These are phyloP conservation scores for Muscicapa comitata DNA, from an alignment of 2,797 vertebrate genomes.

Conservation along the genomic window DNA sequence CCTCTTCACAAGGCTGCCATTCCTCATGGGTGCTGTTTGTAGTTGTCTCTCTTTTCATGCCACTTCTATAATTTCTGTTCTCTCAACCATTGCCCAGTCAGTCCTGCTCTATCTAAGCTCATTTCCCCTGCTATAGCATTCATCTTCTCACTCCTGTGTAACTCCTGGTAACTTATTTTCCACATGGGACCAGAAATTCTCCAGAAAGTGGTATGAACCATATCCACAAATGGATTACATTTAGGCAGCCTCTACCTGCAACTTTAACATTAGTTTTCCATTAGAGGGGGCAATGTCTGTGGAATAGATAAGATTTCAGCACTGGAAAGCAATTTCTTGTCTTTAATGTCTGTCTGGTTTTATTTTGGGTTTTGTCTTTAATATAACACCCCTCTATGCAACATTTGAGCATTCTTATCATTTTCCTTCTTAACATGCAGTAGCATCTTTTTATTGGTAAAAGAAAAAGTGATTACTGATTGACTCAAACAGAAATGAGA, in stretches of 20 bases:
- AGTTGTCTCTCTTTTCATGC: neutral
- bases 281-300: constrained; percentile 1
- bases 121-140: neutral
- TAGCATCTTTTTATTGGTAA: neutral
- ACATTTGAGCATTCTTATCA: neutral
- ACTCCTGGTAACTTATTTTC: neutral
- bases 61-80: neutral
- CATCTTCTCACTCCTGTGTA: neutral
- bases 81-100: neutral
- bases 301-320: neutral
- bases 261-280: neutral
- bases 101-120: neutral
- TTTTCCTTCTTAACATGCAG: neutral
- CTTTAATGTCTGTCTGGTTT: neutral
- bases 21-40: neutral
- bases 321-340: neutral
- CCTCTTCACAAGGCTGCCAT: neutral
- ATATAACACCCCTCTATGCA: neutral
- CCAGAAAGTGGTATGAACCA: neutral
- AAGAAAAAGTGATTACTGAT: neutral
- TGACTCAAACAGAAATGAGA: neutral
- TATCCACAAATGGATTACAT: neutral
- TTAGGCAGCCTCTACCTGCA: neutral
- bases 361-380: neutral
- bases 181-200: neutral